Base-by-base conservation (phyloP, 2,113 vertebrate genomes). In the Halcyon malimbica region DNA sequence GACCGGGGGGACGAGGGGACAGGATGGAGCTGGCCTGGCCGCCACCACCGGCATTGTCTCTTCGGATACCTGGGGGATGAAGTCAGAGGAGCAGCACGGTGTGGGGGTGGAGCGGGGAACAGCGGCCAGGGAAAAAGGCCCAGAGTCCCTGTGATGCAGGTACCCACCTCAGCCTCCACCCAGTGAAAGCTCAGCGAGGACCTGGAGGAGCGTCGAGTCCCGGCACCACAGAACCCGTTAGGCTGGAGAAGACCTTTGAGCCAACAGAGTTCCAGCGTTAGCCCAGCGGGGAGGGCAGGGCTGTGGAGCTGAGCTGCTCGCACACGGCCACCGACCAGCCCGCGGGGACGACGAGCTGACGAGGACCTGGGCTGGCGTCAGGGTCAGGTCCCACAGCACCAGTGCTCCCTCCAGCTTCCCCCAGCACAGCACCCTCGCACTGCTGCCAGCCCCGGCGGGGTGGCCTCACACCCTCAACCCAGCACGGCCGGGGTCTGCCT, bases 1-100 rank as follows among this genome's bases (percentile, higher is more conserved):
- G 89, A 26, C 42, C 56, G 13, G 12, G 12, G 68, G 50, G 44
- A 7, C 2, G 4, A 65, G 88, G 83, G 86, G 96, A 96, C 95
- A 94, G 97, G 96, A 97, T 97, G 91, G 83, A 0, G 53, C 91
- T 93, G 94, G 94, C 89, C 6, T 93, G 94, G 94, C 89, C 6
- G 8, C 44, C 13, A 3, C 67, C 37, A 1, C 46, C 12, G 0
- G 54, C 90, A 95, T 94, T 96, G 97, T 95, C 74, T 73, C 25
- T 60, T 16, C 6, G 63, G 94, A 94, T 94, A 84, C 42, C 81
- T 77, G 75, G 20, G 12, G 68, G 90, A 12, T 89, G 93, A 95
- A 67, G 90, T 93, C 95, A 94, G 83, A 51, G 68, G 56, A 69
- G 59, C 6, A 77, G 44, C 76, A 19, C 1, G 8, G 42, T 3